Percentiles rank a stretch among this genome's conserved stretches.
These are phyloP conservation scores for Hypomecis punctinalis DNA, from an alignment of 2,888 invertebrate species.

Conservation along the genomic window DNA sequence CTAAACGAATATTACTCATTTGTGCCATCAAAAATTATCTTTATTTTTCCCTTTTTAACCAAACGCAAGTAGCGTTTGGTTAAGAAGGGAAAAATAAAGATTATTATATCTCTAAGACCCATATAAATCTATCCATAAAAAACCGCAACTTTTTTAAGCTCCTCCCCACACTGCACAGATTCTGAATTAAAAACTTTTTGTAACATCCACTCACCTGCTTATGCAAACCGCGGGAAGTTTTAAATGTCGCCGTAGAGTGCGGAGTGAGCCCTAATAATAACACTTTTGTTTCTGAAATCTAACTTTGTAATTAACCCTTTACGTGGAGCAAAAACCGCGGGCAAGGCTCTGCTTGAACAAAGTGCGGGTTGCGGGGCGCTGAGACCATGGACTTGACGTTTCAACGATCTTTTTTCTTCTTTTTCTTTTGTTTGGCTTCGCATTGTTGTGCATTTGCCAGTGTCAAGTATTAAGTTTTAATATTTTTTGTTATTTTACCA, in stretches of 20 bases:
- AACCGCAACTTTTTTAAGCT: background rate
- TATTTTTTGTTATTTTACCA: too few species aligned
- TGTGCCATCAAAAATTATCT: too few species aligned
- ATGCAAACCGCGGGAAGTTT: slow-evolving; percentile 26
- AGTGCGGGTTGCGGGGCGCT: slow-evolving; percentile 49
- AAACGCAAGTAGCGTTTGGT: too few species aligned
- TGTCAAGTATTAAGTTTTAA: too few species aligned
- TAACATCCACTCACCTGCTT: slow-evolving; percentile 26
- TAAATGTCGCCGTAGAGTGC: slow-evolving; percentile 22
- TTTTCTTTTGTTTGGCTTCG: too few species aligned
- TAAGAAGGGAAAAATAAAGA: too few species aligned
- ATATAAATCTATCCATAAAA: background rate
- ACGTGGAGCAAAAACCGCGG: slow-evolving; percentile 57
- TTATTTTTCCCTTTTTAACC: too few species aligned
- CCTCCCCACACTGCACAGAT: slow-evolving; percentile 1
- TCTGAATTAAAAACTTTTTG: slow-evolving; percentile 17
- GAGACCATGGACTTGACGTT: slow-evolving; percentile 41
- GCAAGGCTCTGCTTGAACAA: slow-evolving; percentile 56
- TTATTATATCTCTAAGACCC: too few species aligned
- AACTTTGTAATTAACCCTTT: slow-evolving; percentile 72
- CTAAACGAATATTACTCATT: too few species aligned
- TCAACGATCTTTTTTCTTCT: background rate
- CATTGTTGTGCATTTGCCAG: too few species aligned
- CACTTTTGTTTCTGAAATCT: slow-evolving; percentile 60
- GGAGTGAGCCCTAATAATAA: slow-evolving; percentile 34